Conservation (phyloP, 2,113 vertebrate species). For the Leucopsar rothschildi region DNA sequence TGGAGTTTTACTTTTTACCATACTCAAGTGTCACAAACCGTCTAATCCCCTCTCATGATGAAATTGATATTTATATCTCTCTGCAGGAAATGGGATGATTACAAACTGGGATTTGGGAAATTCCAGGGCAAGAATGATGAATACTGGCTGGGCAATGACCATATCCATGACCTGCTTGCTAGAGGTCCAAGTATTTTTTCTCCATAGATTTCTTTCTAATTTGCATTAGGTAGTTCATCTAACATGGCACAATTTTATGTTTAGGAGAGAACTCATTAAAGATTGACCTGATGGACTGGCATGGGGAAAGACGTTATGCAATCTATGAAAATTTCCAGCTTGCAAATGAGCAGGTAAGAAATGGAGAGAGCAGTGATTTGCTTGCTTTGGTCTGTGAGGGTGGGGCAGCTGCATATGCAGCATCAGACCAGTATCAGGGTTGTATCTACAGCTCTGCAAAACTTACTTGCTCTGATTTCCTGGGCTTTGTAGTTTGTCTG, state of each 20-base stretch:
- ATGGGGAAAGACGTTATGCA: conserved; percentile 76
- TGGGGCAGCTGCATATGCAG: neutral
- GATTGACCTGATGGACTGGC: conserved; percentile 89
- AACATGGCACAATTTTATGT: neutral
- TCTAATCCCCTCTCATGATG: neutral
- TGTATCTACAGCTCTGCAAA: neutral
- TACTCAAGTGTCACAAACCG: neutral
- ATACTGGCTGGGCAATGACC: conserved; percentile 90
- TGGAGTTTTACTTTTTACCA: neutral
- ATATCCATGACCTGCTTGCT: conserved; percentile 78
- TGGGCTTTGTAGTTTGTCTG: neutral
- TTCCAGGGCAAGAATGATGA: conserved; percentile 85
- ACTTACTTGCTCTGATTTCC: neutral
- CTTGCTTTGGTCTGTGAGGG: neutral
- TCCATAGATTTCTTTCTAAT: neutral
- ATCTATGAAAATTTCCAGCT: conserved; percentile 85
- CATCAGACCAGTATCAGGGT: neutral
- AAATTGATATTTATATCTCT: neutral
- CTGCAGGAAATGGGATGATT: conserved; percentile 86
- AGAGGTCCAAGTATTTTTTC: conserved; percentile 67
- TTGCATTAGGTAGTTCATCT: neutral
- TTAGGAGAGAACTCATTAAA: conserved; percentile 82
- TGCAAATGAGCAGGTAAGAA: conserved; percentile 75
- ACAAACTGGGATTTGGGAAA: conserved; percentile 86
- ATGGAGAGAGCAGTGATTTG: neutral